These are phyloP conservation scores for Pseudopleuronectes americanus DNA, from an alignment of 2,797 vertebrate genomes.

Conservation along the genomic window DNA sequence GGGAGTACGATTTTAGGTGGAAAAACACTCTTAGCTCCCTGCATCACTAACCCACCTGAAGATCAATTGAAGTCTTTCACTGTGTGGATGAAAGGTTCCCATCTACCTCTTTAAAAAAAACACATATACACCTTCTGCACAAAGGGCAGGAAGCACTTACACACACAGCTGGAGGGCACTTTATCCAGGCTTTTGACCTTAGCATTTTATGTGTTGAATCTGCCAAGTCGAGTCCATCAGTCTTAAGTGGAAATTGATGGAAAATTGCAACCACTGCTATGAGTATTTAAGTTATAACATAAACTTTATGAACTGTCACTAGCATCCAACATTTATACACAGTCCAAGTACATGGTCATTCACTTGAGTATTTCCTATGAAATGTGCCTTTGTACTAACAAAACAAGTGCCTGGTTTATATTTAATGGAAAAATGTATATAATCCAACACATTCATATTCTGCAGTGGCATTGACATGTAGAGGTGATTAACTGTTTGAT, in stretches of 20 bases:
- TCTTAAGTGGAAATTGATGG: not conserved
- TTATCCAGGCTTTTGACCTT: constrained; percentile 30
- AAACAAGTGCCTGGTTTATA: too few species aligned
- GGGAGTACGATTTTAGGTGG: constrained; percentile 13
- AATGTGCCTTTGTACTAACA: too few species aligned
- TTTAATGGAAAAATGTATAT: too few species aligned
- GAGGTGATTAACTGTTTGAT: too few species aligned
- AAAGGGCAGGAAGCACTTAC: constrained; percentile 50
- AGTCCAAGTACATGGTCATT: not conserved
- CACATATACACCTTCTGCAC: constrained; percentile 21
- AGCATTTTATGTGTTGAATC: constrained; percentile 32
- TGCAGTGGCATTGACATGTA: too few species aligned
- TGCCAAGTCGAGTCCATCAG: constrained; percentile 16
- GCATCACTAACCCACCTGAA: constrained; percentile 33
- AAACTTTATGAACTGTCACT: not conserved
- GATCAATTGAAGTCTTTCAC: constrained; percentile 64
- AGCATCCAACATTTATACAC: not conserved
- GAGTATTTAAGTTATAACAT: not conserved
- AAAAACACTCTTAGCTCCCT: constrained; percentile 41
- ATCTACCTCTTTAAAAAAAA: constrained; percentile 36
- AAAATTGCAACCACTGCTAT: not conserved
- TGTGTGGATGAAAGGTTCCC: constrained; percentile 54
- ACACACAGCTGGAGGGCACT: constrained; percentile 62
- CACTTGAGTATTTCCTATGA: not conserved
- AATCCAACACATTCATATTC: too few species aligned